A percentile compares a stretch with the other conserved stretches of the same genome.
These are phyloP conservation scores for Nymphalis polychloros DNA, from an alignment of 2,888 invertebrate genomes.

Conservation along the genomic window DNA sequence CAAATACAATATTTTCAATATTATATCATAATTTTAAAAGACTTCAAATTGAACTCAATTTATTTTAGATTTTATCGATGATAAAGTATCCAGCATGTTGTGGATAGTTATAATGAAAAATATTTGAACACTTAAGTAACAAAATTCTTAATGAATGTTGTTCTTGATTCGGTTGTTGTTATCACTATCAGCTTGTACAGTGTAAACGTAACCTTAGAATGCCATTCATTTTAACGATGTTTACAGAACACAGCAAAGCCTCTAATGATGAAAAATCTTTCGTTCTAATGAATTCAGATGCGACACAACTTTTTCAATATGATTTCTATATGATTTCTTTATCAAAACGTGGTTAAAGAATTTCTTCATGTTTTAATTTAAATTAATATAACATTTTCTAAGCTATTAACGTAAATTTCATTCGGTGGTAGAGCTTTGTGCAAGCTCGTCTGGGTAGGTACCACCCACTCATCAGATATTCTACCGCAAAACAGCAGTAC, in stretches of 20 bases:
- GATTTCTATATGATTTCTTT: neutral
- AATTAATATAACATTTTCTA: neutral
- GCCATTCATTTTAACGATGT: constrained; percentile 9
- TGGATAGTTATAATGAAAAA: too few relatives aligned
- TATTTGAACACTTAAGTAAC: neutral
- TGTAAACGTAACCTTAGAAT: constrained; percentile 4
- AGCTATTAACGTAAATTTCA: too few relatives aligned
- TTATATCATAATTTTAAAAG: too few relatives aligned
- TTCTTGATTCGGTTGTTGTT: neutral
- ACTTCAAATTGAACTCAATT: too few relatives aligned
- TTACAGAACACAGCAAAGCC: neutral
- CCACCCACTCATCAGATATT: too few relatives aligned
- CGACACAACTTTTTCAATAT: neutral
- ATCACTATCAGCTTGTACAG: neutral
- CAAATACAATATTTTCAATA: too few relatives aligned
- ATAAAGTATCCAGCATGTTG: too few relatives aligned
- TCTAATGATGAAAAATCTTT: constrained; percentile 9
- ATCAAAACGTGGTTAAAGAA: neutral
- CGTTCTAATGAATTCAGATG: neutral
- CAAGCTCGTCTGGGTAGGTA: too few relatives aligned
- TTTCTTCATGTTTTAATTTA: neutral
- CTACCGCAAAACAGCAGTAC: too few relatives aligned
- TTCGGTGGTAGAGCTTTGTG: too few relatives aligned
- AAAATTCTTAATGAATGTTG: neutral
- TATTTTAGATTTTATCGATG: too few relatives aligned